Conservation (phyloP, 1,140 invertebrate species). For the Diachasma alloeum region DNA sequence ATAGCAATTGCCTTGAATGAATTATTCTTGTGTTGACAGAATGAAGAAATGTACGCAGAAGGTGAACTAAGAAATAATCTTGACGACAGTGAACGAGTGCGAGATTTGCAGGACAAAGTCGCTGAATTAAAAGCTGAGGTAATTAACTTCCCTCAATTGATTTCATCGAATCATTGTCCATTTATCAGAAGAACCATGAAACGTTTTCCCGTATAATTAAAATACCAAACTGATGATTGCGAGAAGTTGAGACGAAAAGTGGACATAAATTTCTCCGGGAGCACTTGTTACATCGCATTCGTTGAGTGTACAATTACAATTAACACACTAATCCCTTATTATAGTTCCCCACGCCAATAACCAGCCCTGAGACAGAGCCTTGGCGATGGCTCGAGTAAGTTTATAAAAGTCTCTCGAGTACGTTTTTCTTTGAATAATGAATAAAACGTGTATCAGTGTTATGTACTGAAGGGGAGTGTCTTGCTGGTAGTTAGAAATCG, state of each 20-base stretch:
- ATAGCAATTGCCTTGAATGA: too few species aligned
- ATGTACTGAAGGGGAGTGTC: neutral
- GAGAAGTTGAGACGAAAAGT: neutral
- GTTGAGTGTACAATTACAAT: conserved; percentile 14
- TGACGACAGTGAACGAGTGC: conserved; percentile 83
- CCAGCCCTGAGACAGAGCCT: conserved; percentile 83
- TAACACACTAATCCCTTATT: conserved; percentile 62
- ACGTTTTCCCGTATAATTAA: neutral
- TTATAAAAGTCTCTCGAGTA: conserved; percentile 40
- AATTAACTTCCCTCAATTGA: neutral
- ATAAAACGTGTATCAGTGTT: conserved; percentile 18
- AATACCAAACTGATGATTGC: neutral
- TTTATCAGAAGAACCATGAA: neutral
- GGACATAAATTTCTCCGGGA: neutral
- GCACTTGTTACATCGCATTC: conserved; percentile 21
- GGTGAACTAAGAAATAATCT: conserved; percentile 83
- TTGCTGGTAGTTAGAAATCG: conserved; percentile 21
- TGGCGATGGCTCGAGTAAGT: conserved; percentile 89
- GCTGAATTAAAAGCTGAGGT: conserved; percentile 90
- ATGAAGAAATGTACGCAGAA: conserved; percentile 90
- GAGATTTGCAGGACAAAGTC: conserved; percentile 89
- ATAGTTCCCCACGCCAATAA: conserved; percentile 84
- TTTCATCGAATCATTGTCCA: neutral
- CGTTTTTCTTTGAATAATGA: conserved; percentile 44
- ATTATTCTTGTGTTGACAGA: conserved; percentile 68